Conservation (phyloP, 1,140 invertebrate genomes). For the Andricus grossulariae region DNA sequence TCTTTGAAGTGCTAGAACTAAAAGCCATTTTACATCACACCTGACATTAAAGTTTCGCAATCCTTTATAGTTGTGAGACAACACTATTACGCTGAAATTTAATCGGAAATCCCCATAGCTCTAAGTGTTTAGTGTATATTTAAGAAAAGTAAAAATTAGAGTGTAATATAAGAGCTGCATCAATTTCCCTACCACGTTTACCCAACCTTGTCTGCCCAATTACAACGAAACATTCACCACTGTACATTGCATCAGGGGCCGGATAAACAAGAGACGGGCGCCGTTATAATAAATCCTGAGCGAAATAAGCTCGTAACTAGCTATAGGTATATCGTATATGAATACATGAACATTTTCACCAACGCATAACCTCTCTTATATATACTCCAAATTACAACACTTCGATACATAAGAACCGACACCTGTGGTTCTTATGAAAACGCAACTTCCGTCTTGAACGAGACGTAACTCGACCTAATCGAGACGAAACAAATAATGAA, state of each 20-base stretch:
- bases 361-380: conserved; percentile 8
- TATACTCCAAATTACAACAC: conserved; percentile 7
- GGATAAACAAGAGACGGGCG: conserved; percentile 23
- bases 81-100: background rate
- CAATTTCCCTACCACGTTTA: conserved; percentile 8
- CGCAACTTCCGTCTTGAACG: background rate
- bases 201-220: conserved; percentile 23
- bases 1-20: no score
- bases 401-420: conserved; percentile 7
- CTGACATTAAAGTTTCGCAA: no score
- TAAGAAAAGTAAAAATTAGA: conserved; percentile 2
- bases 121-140: background rate
- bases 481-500: no score
- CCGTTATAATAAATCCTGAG: conserved; percentile 18
- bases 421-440: conserved; percentile 8
- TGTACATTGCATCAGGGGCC: conserved; percentile 9
- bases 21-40: no score
- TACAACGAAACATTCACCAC: conserved; percentile 16
- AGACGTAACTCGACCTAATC: background rate
- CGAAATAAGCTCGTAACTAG: background rate
- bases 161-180: conserved; percentile 15
- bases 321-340: background rate
- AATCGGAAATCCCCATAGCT: conserved; percentile 13
- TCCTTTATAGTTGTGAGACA: no score
- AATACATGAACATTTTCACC: conserved; percentile 18